Evolutionary conservation across 1,140 invertebrate species (phyloP), one percentile per base, ranked within the genome.

Genomic region (Bombus sibiricus): DNA sequence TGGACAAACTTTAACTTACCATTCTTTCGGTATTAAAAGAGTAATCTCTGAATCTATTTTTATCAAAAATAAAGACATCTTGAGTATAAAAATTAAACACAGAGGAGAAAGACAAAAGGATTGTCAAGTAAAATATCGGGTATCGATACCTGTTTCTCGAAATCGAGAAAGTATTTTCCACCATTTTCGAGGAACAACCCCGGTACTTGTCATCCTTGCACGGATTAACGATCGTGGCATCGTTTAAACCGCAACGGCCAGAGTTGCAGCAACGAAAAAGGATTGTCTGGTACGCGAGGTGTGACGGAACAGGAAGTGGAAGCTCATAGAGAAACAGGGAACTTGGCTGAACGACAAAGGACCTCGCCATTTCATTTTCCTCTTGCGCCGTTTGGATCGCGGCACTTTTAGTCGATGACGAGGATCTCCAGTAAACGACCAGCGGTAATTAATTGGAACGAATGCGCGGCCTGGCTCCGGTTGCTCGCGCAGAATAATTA

Each of bases 381-480:
- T 18, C 12, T 8, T 28, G 28, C 57, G 28, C 43, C 73, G 57
- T 77, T 80, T 83, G 32, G 83, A 81, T 89, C 66, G 57, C 64
- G n/a, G 22, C 37, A 75, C 39, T 83, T 89, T 81, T 64, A 68
- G 37, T 10, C 74, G 18, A 8, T 22, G n/a, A 22, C 25, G 47
- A n/a, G n/a, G 37, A 53, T 39, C 62, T 68, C 8, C 64, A 25
- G 74, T 66, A 82, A 89, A 79, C 66, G 75, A 39, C 66, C 39
- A 72, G 39, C 66, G 25, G 88, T 86, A 87, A 89, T 89, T 89
- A 89, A 90, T 89, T 87, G 78, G 69, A 72, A 79, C 34, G 77
- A 79, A 66, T 18, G 22, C 25, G 66, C 69, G 76, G 57, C 37
- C 62, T 32, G 25, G 13, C 37, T 28, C 34, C 13, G 43, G 72